phyloP scores from a whole-genome alignment of 2,888 invertebrate species.

The Therioaphis trifolii region DNA sequence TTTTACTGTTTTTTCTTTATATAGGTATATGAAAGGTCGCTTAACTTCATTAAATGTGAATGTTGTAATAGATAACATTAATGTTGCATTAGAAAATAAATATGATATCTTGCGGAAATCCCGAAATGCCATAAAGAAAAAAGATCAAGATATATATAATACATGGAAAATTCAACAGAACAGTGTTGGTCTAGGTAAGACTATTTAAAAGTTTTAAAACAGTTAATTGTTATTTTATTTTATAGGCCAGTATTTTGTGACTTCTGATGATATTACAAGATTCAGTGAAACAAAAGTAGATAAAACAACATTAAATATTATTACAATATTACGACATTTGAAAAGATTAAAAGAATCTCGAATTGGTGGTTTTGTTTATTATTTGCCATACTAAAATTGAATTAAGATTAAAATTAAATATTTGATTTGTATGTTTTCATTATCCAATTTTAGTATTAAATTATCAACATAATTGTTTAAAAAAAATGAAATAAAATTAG shows the following conservation, averaged over 20 bases:
- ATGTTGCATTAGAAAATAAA: slow-evolving; percentile 61
- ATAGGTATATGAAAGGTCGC: slow-evolving; percentile 64
- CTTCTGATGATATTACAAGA: slow-evolving; percentile 58
- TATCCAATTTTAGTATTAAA: too few species aligned
- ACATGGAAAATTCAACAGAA: slow-evolving; percentile 64
- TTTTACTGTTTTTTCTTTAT: too few species aligned
- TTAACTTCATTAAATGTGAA: slow-evolving; percentile 56
- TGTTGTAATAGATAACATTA: slow-evolving; percentile 60
- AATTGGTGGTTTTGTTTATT: slow-evolving; percentile 42
- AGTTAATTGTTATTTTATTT: neutral
- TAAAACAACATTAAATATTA: slow-evolving; percentile 62
- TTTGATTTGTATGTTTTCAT: too few species aligned
- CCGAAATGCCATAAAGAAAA: slow-evolving; percentile 56
- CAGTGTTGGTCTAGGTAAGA: slow-evolving; percentile 61
- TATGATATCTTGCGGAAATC: slow-evolving; percentile 56
- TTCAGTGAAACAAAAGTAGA: slow-evolving; percentile 63
- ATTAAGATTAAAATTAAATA: slow-evolving; percentile 41
- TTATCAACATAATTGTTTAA: neutral
- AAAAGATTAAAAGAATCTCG: slow-evolving; percentile 62
- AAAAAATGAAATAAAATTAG: too few species aligned
- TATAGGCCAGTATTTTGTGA: slow-evolving; percentile 62
- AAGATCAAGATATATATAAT: slow-evolving; percentile 61
- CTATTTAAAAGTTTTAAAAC: neutral
- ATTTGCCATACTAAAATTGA: slow-evolving; percentile 47
- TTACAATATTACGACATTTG: slow-evolving; percentile 63